phyloP scores from a whole-genome alignment of 2,113 vertebrate species.

The Misgurnus mizolepis region DNA sequence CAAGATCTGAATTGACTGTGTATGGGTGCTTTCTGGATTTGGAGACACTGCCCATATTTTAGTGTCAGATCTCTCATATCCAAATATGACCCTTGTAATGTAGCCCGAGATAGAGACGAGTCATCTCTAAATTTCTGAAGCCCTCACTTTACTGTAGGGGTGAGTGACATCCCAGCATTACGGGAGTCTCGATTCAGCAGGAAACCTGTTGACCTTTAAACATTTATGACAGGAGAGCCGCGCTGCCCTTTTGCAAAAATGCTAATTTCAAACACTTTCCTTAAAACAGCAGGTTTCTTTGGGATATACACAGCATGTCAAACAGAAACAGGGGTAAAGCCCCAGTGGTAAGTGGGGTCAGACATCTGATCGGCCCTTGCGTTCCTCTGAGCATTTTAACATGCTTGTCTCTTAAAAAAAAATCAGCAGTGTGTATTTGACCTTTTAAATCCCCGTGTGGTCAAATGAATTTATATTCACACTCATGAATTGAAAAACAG shows the following conservation, averaged over 20 bases:
- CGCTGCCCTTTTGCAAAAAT: constrained; percentile 76
- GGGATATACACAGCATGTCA: constrained; percentile 60
- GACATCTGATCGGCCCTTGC: constrained; percentile 24
- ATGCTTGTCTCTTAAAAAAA: neutral
- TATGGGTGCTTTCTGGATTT: constrained; percentile 25
- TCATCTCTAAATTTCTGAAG: constrained; percentile 70
- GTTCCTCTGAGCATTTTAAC: neutral
- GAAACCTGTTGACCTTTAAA: constrained; percentile 76
- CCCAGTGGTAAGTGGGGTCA: constrained; percentile 56
- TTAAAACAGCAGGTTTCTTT: constrained; percentile 64
- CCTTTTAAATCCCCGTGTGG: neutral
- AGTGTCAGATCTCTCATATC: constrained; percentile 31
- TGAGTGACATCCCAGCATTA: constrained; percentile 65
- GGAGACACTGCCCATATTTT: constrained; percentile 41
- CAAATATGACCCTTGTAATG: constrained; percentile 72
- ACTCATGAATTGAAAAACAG: too few relatives aligned
- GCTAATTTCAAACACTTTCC: constrained; percentile 67
- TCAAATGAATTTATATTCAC: neutral
- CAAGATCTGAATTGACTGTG: constrained; percentile 14
- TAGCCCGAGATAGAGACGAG: constrained; percentile 64
- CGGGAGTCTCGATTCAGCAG: constrained; percentile 66
- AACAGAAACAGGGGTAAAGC: constrained; percentile 57
- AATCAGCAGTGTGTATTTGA: neutral
- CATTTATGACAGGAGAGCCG: constrained; percentile 70
- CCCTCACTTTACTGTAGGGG: constrained; percentile 48